Percentiles rank a stretch among this genome's conserved stretches.
Evolutionary conservation across 2,888 invertebrate genomes (phyloP).

Genomic region (Leptarthrus brevirostris): DNA sequence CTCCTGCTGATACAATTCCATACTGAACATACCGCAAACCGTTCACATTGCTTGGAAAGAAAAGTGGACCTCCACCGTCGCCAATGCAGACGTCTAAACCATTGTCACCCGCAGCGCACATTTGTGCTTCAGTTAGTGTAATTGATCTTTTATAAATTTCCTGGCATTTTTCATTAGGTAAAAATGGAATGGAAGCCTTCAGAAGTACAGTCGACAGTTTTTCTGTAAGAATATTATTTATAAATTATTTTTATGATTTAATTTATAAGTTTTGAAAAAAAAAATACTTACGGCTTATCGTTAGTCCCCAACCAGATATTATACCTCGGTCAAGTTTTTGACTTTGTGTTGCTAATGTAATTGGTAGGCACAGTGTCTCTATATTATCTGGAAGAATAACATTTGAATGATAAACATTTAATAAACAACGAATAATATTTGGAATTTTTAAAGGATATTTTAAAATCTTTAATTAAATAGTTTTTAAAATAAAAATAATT

Average conservation of each 20-base stretch:
- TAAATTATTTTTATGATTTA: too few relatives aligned
- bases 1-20: constrained; percentile 75
- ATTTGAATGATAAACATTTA: too few relatives aligned
- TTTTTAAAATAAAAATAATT: too few relatives aligned
- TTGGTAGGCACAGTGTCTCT: constrained; percentile 71
- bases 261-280: too few relatives aligned
- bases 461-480: too few relatives aligned
- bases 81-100: constrained; percentile 53
- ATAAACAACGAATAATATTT: too few relatives aligned
- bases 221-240: constrained; percentile 28
- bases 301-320: constrained; percentile 64
- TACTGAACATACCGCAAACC: constrained; percentile 59
- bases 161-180: constrained; percentile 62
- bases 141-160: constrained; percentile 57
- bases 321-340: constrained; percentile 62
- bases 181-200: constrained; percentile 63
- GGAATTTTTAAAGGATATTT: too few relatives aligned
- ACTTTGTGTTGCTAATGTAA: constrained; percentile 61
- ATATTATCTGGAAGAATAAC: too few relatives aligned
- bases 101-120: constrained; percentile 70
- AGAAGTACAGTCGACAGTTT: constrained; percentile 56
- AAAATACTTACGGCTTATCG: constrained; percentile 62
- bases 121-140: constrained; percentile 64
- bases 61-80: constrained; percentile 59
- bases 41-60: constrained; percentile 57